phyloP scores from a whole-genome alignment of 1,140 invertebrate species.

The Drosophila ambigua region DNA sequence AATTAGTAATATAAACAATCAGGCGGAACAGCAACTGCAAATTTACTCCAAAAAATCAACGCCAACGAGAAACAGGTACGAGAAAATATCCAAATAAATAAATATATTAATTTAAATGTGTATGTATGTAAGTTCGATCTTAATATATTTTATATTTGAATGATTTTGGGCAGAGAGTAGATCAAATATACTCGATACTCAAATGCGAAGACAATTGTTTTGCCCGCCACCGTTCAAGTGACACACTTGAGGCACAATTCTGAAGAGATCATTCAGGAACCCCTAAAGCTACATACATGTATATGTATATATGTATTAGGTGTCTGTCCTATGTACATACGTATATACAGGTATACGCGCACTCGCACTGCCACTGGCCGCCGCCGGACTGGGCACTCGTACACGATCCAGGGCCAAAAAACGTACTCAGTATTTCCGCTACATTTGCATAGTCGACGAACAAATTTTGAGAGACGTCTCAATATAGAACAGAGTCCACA shows the following conservation, averaged over 20 bases:
- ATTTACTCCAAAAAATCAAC: neutral
- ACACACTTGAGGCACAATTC: conserved; percentile 64
- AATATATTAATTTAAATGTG: neutral
- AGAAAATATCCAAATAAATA: neutral
- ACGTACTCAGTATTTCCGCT: conserved; percentile 66
- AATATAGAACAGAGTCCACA: conserved; percentile 2
- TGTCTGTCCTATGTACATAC: neutral
- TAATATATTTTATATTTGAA: neutral
- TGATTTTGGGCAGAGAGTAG: conserved; percentile 17
- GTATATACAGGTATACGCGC: neutral
- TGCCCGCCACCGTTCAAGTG: conserved; percentile 50
- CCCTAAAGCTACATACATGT: conserved; percentile 7
- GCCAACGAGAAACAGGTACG: neutral
- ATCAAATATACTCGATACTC: conserved; percentile 56
- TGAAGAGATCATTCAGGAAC: conserved; percentile 44
- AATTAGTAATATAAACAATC: conserved; percentile 14
- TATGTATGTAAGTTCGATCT: neutral
- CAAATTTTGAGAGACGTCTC: conserved; percentile 8
- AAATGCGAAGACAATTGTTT: conserved; percentile 48
- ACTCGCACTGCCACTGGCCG: too few relatives aligned
- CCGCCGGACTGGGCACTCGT: too few relatives aligned
- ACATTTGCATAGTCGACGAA: conserved; percentile 67
- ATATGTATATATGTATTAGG: conserved; percentile 22
- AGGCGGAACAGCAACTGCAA: neutral
- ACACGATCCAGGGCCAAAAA: conserved; percentile 34